Evolutionary conservation across 2,888 invertebrate genomes (phyloP), one percentile per base, ranked within the genome.

Genomic region (Xestoiulus laeticollis): DNA sequence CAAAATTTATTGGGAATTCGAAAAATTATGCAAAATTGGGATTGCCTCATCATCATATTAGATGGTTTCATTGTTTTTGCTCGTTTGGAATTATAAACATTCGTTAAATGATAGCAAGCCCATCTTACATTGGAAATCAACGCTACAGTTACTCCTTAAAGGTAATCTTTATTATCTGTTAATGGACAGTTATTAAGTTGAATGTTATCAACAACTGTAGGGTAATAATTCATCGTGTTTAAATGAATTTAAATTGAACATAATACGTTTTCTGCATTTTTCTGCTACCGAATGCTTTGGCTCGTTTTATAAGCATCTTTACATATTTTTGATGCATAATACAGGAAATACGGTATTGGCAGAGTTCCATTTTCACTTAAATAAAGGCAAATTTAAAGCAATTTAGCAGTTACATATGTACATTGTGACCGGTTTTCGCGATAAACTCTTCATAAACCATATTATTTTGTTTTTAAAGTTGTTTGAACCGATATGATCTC

Each of bases 401-500:
- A 38, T 38, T 3, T 38, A 38, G 38, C 6, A 38, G 38, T 38
- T 38, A 38, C 38, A 38, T 38, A 38, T 6, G 3, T 38, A 38
- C n/a, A 53, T 53, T 53, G 53, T 53, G 53, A 53, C 53, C 53
- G n/a, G 53, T 53, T 16, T n/a, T 53, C 53, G 2, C n/a, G 16
- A 4, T 16, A 53, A 10, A 48, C 12, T 12, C 12, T 48, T 10
- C 48, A 5, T 48, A 48, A 12, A 12, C 48, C 16, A 16, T 53
- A n/a, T 53, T 53, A 53, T n/a, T n/a, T 19, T 53, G n/a, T n/a
- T 53, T 53, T n/a, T n/a, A 53, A 53, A 53, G 53, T 53, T 16
- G 19, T 53, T 53, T 53, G 53, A 83, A 83, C 83, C 19, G 38
- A 83, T 38, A 38, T 83, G 32, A 83, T 83, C 83, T 83, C 38